Evolutionary conservation across 2,797 vertebrate genomes (phyloP), one percentile per base, ranked within the genome.

Genomic region (Enteromius radiatus): DNA sequence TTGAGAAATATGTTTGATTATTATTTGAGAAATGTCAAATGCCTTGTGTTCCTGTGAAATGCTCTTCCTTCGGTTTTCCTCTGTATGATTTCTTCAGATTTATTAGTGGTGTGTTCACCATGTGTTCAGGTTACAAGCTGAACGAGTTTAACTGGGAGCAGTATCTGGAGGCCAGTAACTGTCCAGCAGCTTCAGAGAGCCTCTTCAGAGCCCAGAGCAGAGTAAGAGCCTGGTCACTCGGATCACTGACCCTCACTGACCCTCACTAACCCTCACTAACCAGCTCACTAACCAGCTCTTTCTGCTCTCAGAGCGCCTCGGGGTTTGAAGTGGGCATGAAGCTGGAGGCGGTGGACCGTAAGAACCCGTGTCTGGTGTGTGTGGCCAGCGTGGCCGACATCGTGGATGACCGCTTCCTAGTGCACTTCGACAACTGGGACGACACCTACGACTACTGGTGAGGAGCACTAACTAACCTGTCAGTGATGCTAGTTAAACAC

Each of bases 371-470:
- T 0, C 90, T 97, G 36, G 93, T 98, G 56, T 96, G 95, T 9
- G 97, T 98, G 0, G 97, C 95, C 0, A 94, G 95, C 0, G 73
- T 97, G 21, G 89, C 88, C 0, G 95, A 97, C 76, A 90, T 95
- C 8, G 78, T 93, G 2, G 88, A 94, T 2, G 93, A 94, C 84
- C 92, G 92, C 23, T 92, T 97, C 78, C 93, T 96, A 11, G 93
- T 97, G 86, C 96, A 97, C 81, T 97, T 97, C 0, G 96, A 98
- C 88, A 96, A 95, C 90, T 97, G 96, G 96, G 96, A 96, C n/a
- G 95, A 97, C 89, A 95, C 93, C 3, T 97, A 96, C 0, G 96
- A 97, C 92, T 97, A 96, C 92, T 98, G 96, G 97, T 97, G 92
- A 93, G 11, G 4, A 15, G 4, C 56, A 28, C 12, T 61, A 61